A percentile compares a stretch with the other conserved stretches of the same genome.
phyloP scores from a whole-genome alignment of 2,888 invertebrate species.

The Drosophila barbarae region DNA sequence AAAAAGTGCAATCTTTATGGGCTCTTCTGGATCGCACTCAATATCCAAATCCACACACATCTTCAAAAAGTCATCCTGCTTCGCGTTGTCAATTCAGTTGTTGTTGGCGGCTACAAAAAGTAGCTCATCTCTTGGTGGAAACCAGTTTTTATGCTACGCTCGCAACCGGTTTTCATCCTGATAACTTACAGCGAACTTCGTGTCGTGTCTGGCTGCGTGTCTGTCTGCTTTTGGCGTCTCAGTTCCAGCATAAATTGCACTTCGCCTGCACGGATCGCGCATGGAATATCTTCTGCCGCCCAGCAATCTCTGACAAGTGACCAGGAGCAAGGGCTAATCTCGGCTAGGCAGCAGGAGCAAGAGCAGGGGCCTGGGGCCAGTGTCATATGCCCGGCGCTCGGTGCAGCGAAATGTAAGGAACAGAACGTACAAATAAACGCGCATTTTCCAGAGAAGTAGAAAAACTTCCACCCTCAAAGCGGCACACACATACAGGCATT shows the following conservation, averaged over 20 bases:
- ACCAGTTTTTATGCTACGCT: conserved; percentile 48
- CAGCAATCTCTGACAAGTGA: conserved; percentile 25
- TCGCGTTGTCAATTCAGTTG: conserved; percentile 32
- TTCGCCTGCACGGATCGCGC: conserved; percentile 44
- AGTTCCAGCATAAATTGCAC: conserved; percentile 48
- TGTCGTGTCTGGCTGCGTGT: conserved; percentile 43
- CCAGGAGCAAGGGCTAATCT: conserved; percentile 22
- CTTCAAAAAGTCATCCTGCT: conserved; percentile 44
- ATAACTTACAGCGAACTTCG: conserved; percentile 45
- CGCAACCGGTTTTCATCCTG: conserved; percentile 47
- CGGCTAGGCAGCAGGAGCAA: conserved; percentile 16
- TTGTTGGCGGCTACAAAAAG: conserved; percentile 44
- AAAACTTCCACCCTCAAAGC: conserved; percentile 74
- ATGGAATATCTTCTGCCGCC: conserved; percentile 11
- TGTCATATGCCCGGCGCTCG: conserved; percentile 55
- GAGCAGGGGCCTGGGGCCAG: conserved; percentile 35
- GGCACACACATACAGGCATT: conserved; percentile 47
- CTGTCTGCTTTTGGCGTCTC: conserved; percentile 35
- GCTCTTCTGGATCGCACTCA: conserved; percentile 12
- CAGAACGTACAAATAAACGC: conserved; percentile 68
- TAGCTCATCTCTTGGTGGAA: conserved; percentile 47
- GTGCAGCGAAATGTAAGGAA: conserved; percentile 59
- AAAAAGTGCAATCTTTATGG: conserved; percentile 21
- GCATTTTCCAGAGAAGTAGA: conserved; percentile 75
- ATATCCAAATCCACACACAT: conserved; percentile 33